These are phyloP conservation scores for Tribolium freemani DNA, from an alignment of 2,888 invertebrate genomes.

Conservation along the genomic window DNA sequence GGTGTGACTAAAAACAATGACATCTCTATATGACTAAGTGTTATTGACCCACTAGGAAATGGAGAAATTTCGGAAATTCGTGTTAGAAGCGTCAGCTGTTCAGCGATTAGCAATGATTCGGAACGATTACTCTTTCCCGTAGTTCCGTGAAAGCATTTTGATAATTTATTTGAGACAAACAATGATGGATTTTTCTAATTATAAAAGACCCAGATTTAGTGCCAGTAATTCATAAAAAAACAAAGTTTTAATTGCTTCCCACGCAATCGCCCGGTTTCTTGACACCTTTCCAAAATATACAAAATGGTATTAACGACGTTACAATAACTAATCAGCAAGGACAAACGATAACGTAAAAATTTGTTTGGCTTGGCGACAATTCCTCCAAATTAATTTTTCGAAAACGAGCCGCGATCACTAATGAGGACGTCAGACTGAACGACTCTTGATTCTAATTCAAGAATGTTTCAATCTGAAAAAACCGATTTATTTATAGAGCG, in stretches of 20 bases:
- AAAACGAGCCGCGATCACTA: conserved; percentile 17
- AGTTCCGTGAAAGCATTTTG: conserved; percentile 5
- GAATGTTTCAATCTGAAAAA: conserved; percentile 30
- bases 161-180: conserved; percentile 10
- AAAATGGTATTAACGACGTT: conserved; percentile 3
- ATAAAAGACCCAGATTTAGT: conserved; percentile 26
- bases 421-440: conserved; percentile 32
- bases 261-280: conserved; percentile 5
- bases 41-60: conserved; percentile 35
- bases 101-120: conserved; percentile 11
- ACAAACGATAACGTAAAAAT: not conserved
- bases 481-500: conserved; percentile 23
- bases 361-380: conserved; percentile 23
- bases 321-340: conserved; percentile 13
- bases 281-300: not conserved
- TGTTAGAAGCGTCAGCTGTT: conserved; percentile 27
- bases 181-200: conserved; percentile 17
- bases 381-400: conserved; percentile 23
- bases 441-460: conserved; percentile 35
- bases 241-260: conserved; percentile 28
- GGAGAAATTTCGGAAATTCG: conserved; percentile 2
- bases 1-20: conserved; percentile 16
- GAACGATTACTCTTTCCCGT: not conserved
- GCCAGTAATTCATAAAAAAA: conserved; percentile 20
- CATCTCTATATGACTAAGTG: conserved; percentile 35